Evolutionary conservation across 2,797 vertebrate genomes (phyloP).

Genomic region (Phoxinus dragarum): DNA sequence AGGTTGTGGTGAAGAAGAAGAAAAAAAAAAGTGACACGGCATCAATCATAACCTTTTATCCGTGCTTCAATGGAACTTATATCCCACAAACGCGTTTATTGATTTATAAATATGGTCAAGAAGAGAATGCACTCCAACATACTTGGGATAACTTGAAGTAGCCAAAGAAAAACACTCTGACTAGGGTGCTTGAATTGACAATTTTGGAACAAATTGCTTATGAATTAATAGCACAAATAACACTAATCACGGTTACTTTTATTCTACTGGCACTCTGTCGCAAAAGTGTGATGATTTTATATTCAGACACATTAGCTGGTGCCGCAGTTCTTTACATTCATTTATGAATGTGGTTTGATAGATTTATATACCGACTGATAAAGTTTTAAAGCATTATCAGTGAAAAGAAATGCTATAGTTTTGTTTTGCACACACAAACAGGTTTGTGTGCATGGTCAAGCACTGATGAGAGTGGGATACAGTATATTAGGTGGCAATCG

Average conservation of each 20-base stretch:
- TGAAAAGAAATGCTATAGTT: conserved; percentile 10
- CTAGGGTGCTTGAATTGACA: neutral
- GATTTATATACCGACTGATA: neutral
- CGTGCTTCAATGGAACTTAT: neutral
- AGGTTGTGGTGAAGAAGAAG: neutral
- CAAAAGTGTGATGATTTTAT: conserved; percentile 18
- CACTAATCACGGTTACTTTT: conserved; percentile 32
- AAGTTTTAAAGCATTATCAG: neutral
- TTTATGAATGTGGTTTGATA: conserved; percentile 20
- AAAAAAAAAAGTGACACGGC: conserved; percentile 11
- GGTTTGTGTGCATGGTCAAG: conserved; percentile 16
- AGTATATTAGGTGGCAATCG: conserved; percentile 47
- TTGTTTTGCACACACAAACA: conserved; percentile 24
- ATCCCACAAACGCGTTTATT: conserved; percentile 8
- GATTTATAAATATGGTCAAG: conserved; percentile 13
- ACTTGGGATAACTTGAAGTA: neutral
- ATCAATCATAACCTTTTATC: conserved; percentile 38
- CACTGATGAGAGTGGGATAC: conserved; percentile 38
- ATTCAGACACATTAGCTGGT: conserved; percentile 13
- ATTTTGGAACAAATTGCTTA: conserved; percentile 36
- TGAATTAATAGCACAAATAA: conserved; percentile 10
- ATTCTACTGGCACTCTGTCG: conserved; percentile 12
- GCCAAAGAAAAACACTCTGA: conserved; percentile 1
- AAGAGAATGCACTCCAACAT: neutral
- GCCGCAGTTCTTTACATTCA: conserved; percentile 14